Base-by-base conservation (phyloP, 2,113 vertebrate genomes). In the Australoheros scitulus region DNA sequence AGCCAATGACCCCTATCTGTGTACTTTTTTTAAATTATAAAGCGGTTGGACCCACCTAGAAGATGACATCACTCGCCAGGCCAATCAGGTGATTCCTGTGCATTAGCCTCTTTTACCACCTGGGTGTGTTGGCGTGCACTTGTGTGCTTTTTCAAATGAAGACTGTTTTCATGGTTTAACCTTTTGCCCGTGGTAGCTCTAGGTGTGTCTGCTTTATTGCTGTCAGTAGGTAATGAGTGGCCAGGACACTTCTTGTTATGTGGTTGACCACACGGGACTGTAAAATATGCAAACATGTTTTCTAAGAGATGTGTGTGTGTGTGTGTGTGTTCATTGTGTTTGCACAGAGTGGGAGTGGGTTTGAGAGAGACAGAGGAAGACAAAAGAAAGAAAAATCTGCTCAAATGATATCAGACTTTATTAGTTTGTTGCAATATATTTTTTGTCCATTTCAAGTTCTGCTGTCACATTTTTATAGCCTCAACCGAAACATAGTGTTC, bases 171-270 rank as follows among this genome's bases (percentile, higher is more conserved):
- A 92, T 88, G 82, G 89, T 76, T 91, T 92, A 88, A 91, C 89
- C 93, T 92, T 94, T 93, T 84, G 81, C 86, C 91, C 90, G 52
- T 91, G 87, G 92, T 88, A 91, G 88, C 75, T 10, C 43, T 6
- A 52, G 91, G 91, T 41, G 82, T 89, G 89, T 72, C 88, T 43
- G 72, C 61, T 94, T 95, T 95, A 93, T 93, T 89, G 87, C 78
- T 82, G 77, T 76, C 87, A 85, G 76, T 24, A 77, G 81, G 91
- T 94, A 95, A 95, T 94, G 68, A 92, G 77, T 92, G 82, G 20
- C 93, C 82, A 94, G 86, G 80, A 82, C 43, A 81, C 79, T 41
- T 60, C 58, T 85, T 84, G 64, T 90, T 92, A 88, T 86, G 79
- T 83, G 74, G 93, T 91, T 91, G 88, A 93, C 91, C 87, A 81